phyloP scores from a whole-genome alignment of 2,888 invertebrate species.

The Entomobrya proxima region DNA sequence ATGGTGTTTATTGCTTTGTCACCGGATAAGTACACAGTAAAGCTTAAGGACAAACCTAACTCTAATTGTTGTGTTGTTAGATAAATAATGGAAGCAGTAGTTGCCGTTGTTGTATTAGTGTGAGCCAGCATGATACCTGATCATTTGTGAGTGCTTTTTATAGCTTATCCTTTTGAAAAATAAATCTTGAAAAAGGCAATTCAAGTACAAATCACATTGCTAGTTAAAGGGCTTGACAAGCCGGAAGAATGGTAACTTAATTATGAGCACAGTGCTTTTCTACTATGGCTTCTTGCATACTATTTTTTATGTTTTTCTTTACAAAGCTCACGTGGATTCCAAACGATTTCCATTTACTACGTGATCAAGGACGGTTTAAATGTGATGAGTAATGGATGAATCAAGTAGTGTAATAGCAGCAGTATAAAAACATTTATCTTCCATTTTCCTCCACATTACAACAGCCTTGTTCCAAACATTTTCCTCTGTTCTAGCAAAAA shows the following conservation, averaged over 20 bases:
- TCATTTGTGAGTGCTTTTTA: background rate
- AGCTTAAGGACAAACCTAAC: background rate
- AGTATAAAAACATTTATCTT: background rate
- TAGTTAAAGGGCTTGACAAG: background rate
- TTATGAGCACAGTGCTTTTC: background rate
- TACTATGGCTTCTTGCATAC: background rate
- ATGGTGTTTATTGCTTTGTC: background rate
- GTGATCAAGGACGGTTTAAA: slow-evolving; percentile 20
- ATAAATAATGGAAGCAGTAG: slow-evolving; percentile 15
- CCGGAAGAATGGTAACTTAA: background rate
- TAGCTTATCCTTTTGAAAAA: background rate
- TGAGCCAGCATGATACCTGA: slow-evolving; percentile 12
- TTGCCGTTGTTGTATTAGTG: background rate
- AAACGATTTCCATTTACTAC: background rate
- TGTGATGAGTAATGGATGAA: no score
- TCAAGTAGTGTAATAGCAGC: no score
- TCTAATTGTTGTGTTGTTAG: background rate
- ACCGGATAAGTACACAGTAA: background rate
- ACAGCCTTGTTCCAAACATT: background rate
- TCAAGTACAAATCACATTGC: background rate
- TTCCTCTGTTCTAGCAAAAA: background rate
- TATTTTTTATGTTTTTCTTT: background rate
- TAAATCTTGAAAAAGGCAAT: background rate
- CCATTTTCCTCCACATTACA: background rate
- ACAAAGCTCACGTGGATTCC: slow-evolving; percentile 6